Evolutionary conservation across 2,888 invertebrate species (phyloP).

Genomic region (Lasioglossum malachurum): DNA sequence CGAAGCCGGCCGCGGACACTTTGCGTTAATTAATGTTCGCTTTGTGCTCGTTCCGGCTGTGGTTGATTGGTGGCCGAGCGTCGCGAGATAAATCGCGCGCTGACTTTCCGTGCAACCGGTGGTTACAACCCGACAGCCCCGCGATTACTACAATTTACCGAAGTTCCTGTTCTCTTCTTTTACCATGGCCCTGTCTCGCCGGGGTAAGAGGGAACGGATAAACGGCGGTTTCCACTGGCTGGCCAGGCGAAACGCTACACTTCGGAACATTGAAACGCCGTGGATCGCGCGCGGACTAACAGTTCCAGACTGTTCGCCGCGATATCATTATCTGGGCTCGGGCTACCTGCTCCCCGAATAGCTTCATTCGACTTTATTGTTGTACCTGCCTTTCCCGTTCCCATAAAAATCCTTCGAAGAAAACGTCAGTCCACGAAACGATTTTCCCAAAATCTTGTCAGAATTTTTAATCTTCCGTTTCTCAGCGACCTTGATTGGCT

Average conservation of each 20-base stretch:
- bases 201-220: conserved; percentile 7
- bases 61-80: conserved; percentile 37
- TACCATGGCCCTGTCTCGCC: not conserved
- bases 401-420: not conserved
- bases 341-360: conserved; percentile 37
- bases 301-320: conserved; percentile 31
- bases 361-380: conserved; percentile 20
- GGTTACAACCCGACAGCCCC: conserved; percentile 39
- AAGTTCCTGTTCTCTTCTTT: conserved; percentile 25
- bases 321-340: conserved; percentile 50
- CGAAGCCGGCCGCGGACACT: not conserved
- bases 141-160: conserved; percentile 52
- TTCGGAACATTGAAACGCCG: conserved; percentile 18
- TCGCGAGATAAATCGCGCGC: conserved; percentile 56
- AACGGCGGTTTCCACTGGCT: conserved; percentile 24
- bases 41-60: conserved; percentile 28
- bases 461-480: not conserved
- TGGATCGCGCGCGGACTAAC: not conserved
- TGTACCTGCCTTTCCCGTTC: not conserved
- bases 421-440: not conserved
- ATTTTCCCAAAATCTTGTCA: not conserved
- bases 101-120: conserved; percentile 47
- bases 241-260: conserved; percentile 21
- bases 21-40: conserved; percentile 46
- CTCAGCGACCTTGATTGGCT: not conserved